Evolutionary conservation across 1,140 invertebrate species (phyloP).

Genomic region (Cydia amplana): DNA sequence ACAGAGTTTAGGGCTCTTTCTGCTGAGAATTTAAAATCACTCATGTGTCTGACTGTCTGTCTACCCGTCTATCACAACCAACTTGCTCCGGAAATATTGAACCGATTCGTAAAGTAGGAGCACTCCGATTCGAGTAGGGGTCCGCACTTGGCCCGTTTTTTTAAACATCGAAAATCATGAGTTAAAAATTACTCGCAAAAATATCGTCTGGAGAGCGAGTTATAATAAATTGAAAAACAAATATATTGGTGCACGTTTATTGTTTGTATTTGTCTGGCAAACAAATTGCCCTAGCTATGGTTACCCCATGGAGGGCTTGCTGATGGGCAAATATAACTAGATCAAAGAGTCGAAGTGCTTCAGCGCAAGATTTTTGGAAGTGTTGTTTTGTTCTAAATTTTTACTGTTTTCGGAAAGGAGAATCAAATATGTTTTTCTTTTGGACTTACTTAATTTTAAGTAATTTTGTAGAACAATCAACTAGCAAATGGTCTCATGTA

Average conservation of each 20-base stretch:
- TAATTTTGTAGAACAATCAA: too few relatives aligned
- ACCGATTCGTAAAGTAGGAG: too few relatives aligned
- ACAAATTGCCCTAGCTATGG: conserved; percentile 49
- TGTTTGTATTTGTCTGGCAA: conserved; percentile 68
- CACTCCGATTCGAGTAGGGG: background rate
- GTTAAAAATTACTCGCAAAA: conserved; percentile 33
- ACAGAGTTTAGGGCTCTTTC: background rate
- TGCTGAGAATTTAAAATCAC: too few relatives aligned
- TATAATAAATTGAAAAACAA: conserved; percentile 63
- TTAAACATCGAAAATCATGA: background rate
- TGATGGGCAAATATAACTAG: conserved; percentile 59
- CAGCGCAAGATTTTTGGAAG: background rate
- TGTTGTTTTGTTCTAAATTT: conserved; percentile 5
- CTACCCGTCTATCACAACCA: too few relatives aligned
- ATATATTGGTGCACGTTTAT: conserved; percentile 62
- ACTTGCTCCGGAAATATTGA: too few relatives aligned
- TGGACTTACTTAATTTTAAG: too few relatives aligned
- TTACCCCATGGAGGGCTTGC: conserved; percentile 52
- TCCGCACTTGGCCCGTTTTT: too few relatives aligned
- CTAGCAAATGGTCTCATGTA: too few relatives aligned
- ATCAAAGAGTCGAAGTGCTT: conserved; percentile 60
- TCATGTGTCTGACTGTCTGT: too few relatives aligned
- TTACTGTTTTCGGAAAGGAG: background rate
- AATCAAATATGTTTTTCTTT: too few relatives aligned
- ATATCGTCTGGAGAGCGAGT: conserved; percentile 41